phyloP scores from a whole-genome alignment of 2,888 invertebrate genomes.

The Melanostoma scalare region DNA sequence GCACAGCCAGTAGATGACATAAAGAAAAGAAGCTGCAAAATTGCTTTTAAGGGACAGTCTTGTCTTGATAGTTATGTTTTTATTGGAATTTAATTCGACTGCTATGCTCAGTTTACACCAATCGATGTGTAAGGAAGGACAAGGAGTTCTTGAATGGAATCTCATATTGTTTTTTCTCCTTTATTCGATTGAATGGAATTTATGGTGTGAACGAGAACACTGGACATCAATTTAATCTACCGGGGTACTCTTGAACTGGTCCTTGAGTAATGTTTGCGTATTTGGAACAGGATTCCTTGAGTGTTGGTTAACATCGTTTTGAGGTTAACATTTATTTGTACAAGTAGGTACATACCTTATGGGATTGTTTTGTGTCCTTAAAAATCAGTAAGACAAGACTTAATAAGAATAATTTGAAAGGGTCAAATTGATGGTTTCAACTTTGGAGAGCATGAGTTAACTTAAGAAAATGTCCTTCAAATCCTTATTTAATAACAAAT shows the following conservation, averaged over 20 bases:
- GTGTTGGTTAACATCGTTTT: neutral
- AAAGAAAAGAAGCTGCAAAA: neutral
- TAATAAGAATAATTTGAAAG: too few relatives aligned
- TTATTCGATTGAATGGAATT: conserved; percentile 23
- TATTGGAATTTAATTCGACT: conserved; percentile 67
- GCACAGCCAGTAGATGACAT: conserved; percentile 16
- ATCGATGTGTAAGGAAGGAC: conserved; percentile 36
- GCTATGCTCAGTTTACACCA: conserved; percentile 40
- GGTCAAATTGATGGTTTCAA: too few relatives aligned
- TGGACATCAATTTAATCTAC: conserved; percentile 6
- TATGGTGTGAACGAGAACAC: conserved; percentile 20
- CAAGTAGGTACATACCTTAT: too few relatives aligned
- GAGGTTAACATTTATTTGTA: neutral
- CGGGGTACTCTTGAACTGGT: neutral
- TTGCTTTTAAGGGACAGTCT: conserved; percentile 15
- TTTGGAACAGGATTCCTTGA: neutral
- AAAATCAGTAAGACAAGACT: too few relatives aligned
- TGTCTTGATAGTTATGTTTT: conserved; percentile 45
- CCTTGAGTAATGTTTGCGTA: neutral
- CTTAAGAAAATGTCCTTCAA: too few relatives aligned
- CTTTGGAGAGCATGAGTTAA: too few relatives aligned
- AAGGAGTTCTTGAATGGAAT: conserved; percentile 10
- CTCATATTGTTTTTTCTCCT: conserved; percentile 15
- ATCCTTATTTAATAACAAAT: neutral
- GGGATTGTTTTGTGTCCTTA: too few relatives aligned